Conservation (phyloP, 2,113 vertebrate species). For the Meleagris gallopavo region DNA sequence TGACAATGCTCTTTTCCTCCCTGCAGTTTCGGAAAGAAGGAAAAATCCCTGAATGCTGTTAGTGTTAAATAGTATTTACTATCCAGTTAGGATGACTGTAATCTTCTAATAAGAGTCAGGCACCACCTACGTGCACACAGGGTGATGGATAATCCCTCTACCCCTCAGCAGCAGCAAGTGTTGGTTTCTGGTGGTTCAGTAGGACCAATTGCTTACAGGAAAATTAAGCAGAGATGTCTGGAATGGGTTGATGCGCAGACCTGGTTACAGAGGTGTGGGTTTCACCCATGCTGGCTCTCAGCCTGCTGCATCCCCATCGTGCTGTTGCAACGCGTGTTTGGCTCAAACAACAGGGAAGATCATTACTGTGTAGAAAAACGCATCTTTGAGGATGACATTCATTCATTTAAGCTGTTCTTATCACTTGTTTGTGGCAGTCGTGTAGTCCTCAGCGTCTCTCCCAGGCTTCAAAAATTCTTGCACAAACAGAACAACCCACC, state of each 20-base stretch:
- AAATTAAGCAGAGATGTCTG: background rate
- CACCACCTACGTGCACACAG: fast-evolving
- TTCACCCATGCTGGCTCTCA: background rate
- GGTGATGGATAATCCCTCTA: background rate
- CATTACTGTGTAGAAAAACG: background rate
- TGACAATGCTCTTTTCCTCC: background rate
- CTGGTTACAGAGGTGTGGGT: background rate
- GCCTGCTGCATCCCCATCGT: background rate
- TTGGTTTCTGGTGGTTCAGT: background rate
- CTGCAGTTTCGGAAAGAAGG: background rate
- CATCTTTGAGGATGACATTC: background rate
- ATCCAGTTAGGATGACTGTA: background rate
- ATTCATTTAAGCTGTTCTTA: background rate
- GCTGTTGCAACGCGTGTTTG: background rate
- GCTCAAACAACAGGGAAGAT: background rate
- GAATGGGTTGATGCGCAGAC: background rate
- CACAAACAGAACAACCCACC: background rate
- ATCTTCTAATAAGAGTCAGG: background rate
- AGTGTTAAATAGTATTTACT: background rate
- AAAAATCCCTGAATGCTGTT: background rate
- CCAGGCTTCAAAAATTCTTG: background rate
- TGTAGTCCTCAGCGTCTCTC: background rate
- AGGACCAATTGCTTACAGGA: background rate
- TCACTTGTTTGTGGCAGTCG: background rate
- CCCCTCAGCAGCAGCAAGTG: no score